Evolutionary conservation across 2,797 vertebrate species (phyloP), one percentile per base, ranked within the genome.

Genomic region (Microtus agrestis): DNA sequence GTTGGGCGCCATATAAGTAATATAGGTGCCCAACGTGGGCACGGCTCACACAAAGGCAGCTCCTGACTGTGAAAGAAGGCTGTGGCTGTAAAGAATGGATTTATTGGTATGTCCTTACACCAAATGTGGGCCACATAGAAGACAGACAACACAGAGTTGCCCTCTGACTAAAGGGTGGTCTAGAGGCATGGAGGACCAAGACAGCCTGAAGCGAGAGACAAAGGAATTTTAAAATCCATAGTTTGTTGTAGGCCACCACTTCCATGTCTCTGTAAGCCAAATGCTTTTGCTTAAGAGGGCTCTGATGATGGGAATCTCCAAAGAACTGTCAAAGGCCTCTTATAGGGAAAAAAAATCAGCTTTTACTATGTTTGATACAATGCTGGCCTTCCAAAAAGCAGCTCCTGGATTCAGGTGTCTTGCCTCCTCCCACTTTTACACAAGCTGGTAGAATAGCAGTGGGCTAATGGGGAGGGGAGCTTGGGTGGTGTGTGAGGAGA

Each of bases 281-380:
- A 92, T 12, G 31, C 21, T 84, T 56, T 91, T 81, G 56, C 31
- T 29, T n/a, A n/a, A 91, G 79, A 94, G 71, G 40, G 31, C 48
- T 93, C 37, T 67, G 37, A 61, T 85, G 31, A 91, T 37, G 9
- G 48, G 34, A 92, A 51, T 91, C 27, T 93, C 71, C 73, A 78
- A 80, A 87, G 59, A 95, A 94, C 34, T 25, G 73, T 87, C 88
- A 93, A 94, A 82, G 67, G 40, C 15, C 43, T 17, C n/a, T 12
- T 86, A n/a, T 77, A 87, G n/a, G 37, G 11, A 51, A 21, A 34
- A 63, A 63, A 54, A 14, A 65, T 29, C 59, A 69, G 27, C 3
- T 87, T 79, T 43, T 48, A 80, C 61, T 5, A 43, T 74, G 29
- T n/a, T 67, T 77, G 79, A 59, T 71, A 43, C 10, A 89, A n/a